Evolutionary conservation across 2,113 vertebrate genomes (phyloP), one percentile per base, ranked within the genome.

Genomic region (Halcyon senegalensis): DNA sequence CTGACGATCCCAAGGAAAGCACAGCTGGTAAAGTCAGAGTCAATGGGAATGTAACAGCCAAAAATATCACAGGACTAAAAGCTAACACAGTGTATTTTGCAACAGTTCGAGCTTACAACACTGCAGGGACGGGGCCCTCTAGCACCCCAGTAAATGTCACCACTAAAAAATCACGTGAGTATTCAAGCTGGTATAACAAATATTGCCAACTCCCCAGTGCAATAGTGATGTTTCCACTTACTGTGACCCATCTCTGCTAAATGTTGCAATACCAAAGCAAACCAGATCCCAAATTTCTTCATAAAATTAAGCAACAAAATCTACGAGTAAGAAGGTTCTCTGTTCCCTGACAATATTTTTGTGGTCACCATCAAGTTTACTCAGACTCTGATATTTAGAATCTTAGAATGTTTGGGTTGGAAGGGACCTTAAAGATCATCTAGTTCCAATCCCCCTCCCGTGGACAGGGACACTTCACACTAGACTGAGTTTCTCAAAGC

Each of bases 111-210:
- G 99, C 99, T 21, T 99, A 99, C 88, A 99, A 99, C 96, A 99
- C 98, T 0, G 99, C 99, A 1, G 99, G 99, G 31, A 90, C 98
- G 0, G 99, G 99, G 15, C 99, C 99, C n/a, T 97, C 98, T 24
- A 99, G 99, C 92, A 24, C 90, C 48, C 97, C 97, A 0, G 98
- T 98, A 87, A 99, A 99, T 11, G 96, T 98, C 76, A 99, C 98
- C 95, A 99, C 99, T 87, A 99, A 99, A 93, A 99, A 99, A 91
- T 98, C 99, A 80, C 99, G 99, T 99, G 95, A 98, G 99, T 98
- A 70, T n/a, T 30, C 76, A 7, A 0, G 7, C 31, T 58, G 1
- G 1, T 1, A 6, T 62, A 6, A 24, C 5, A n/a, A 50, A 17
- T 30, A 17, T 27, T 74, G 46, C 77, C 10, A 8, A 51, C 24